phyloP scores from a whole-genome alignment of 2,888 invertebrate genomes.

The Nysson spinosus region DNA sequence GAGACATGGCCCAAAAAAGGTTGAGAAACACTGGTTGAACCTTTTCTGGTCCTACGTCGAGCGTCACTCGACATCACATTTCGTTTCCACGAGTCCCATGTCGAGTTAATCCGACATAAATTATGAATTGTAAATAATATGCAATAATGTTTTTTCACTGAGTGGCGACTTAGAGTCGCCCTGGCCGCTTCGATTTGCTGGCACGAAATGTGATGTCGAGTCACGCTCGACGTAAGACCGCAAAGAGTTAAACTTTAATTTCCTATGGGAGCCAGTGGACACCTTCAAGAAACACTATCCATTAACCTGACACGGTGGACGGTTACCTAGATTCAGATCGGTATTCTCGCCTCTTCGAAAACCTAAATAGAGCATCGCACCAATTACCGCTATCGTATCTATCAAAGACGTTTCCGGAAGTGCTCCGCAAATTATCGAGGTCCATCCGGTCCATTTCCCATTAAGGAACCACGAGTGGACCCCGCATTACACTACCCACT shows the following conservation, averaged over 20 bases:
- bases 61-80: no score
- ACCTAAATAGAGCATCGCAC: conserved; percentile 4
- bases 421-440: conserved; percentile 12
- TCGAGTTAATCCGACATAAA: no score
- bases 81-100: no score
- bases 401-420: conserved; percentile 4
- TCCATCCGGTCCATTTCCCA: not conserved
- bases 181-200: no score
- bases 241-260: conserved; percentile 37
- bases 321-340: conserved; percentile 13
- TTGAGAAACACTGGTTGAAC: no score
- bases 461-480: not conserved
- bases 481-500: not conserved
- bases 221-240: no score
- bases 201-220: no score
- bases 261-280: conserved; percentile 35
- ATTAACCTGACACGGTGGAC: conserved; percentile 14
- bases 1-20: no score
- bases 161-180: no score
- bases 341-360: conserved; percentile 5
- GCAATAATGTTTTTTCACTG: no score
- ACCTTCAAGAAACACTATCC: conserved; percentile 16
- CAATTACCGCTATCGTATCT: conserved; percentile 1
- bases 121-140: no score
- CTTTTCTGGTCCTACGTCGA: no score